Percentiles rank a stretch among this genome's conserved stretches.
phyloP scores from a whole-genome alignment of 2,888 invertebrate species.

The Apodemia zela region DNA sequence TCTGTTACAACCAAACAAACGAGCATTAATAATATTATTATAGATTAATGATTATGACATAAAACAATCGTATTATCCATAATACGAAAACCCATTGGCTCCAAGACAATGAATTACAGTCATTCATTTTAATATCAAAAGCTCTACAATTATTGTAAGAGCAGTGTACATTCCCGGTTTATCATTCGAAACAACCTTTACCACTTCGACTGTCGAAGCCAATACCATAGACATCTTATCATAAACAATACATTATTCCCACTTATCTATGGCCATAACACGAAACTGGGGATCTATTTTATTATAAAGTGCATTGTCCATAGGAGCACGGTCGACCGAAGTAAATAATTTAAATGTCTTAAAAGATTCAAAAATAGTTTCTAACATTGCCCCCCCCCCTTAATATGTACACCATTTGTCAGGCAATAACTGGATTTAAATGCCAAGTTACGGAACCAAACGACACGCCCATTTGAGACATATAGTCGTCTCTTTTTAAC shows the following conservation, averaged over 20 bases:
- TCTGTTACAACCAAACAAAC: not conserved
- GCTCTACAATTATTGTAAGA: slow-evolving; percentile 54
- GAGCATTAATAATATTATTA: slow-evolving; percentile 2
- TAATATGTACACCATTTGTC: slow-evolving; percentile 80
- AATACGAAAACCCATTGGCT: not conserved
- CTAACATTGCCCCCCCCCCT: slow-evolving; percentile 79
- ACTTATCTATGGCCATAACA: slow-evolving; percentile 76
- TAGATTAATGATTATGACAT: slow-evolving; percentile 10
- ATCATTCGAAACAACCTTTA: slow-evolving; percentile 70
- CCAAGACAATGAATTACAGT: slow-evolving; percentile 8
- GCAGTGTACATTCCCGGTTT: slow-evolving; percentile 51
- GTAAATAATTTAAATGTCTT: slow-evolving; percentile 81
- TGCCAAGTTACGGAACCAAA: slow-evolving; percentile 62
- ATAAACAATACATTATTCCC: slow-evolving; percentile 71
- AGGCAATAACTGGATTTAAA: slow-evolving; percentile 80
- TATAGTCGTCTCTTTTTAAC: slow-evolving; percentile 46
- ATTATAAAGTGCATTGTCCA: slow-evolving; percentile 80
- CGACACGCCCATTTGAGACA: slow-evolving; percentile 58
- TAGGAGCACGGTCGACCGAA: slow-evolving; percentile 68
- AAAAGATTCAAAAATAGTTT: slow-evolving; percentile 81
- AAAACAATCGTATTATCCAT: slow-evolving; percentile 5
- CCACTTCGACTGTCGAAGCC: slow-evolving; percentile 65
- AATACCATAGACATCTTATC: slow-evolving; percentile 75
- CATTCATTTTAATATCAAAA: slow-evolving; percentile 39
- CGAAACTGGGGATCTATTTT: slow-evolving; percentile 73